phyloP scores from a whole-genome alignment of 2,113 vertebrate genomes.

The Tor tambroides region DNA sequence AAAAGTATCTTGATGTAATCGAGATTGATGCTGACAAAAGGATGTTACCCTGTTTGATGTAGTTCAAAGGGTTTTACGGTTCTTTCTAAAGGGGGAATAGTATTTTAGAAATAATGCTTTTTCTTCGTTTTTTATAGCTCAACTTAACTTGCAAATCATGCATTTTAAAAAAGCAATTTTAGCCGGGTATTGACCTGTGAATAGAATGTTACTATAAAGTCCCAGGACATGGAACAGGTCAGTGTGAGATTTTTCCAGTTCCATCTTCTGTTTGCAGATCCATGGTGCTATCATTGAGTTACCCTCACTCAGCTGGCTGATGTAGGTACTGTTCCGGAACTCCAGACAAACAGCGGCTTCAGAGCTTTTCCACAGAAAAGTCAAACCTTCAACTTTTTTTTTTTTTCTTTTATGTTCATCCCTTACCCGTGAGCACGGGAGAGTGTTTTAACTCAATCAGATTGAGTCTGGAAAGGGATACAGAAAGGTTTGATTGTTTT shows the following conservation, averaged over 20 bases:
- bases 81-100: constrained; percentile 86
- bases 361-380: constrained; percentile 85
- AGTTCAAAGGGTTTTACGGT: constrained; percentile 85
- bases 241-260: constrained; percentile 84
- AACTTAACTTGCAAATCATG: constrained; percentile 90
- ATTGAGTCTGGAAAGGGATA: constrained; percentile 80
- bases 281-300: constrained; percentile 96
- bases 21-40: constrained; percentile 84
- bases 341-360: constrained; percentile 67
- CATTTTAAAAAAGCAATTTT: constrained; percentile 90
- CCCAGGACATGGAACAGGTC: constrained; percentile 91
- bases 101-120: constrained; percentile 91
- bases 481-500: constrained; percentile 72
- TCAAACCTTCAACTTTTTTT: constrained; percentile 81
- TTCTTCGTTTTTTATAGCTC: constrained; percentile 89
- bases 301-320: constrained; percentile 94
- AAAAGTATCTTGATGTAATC: constrained; percentile 91
- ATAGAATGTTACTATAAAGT: constrained; percentile 78
- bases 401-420: constrained; percentile 67
- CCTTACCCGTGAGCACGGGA: constrained; percentile 12
- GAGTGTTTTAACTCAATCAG: constrained; percentile 73
- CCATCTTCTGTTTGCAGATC: constrained; percentile 83
- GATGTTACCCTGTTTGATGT: constrained; percentile 83
- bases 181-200: constrained; percentile 87
- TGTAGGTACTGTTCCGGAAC: constrained; percentile 72